Base-by-base conservation (phyloP, 2,888 invertebrate genomes). In the Drosophila lutescens region DNA sequence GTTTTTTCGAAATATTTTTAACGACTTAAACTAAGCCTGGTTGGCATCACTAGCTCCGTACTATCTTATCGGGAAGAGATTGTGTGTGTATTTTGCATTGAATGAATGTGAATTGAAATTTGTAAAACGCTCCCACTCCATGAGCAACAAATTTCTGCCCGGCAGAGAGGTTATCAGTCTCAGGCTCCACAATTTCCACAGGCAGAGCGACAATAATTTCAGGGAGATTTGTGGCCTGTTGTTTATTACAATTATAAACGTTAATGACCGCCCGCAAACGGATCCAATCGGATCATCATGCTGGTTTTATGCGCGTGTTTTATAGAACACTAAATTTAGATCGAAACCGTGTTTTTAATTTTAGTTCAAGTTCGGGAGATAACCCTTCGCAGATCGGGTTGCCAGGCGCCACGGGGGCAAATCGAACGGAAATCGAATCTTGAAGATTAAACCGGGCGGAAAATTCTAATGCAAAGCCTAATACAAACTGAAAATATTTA, bases 41-140 rank as follows among this genome's bases (percentile, higher is more conserved):
- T 23, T 30, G 40, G 4, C 62, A 63, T 26, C 62, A 49, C 62
- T 63, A 34, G 10, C 9, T 17, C 26, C 41, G 49, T 49, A 63
- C 62, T 43, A 32, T 63, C 62, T 62, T 62, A 63, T 63, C 62
- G 26, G 32, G 10, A 2, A 49, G 34, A 26, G 40, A 30, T 49
- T 36, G 65, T 60, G 41, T 20, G n/a, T 61, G 66, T 61, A 56
- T 73, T 85, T 86, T 72, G 78, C 86, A 76, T 75, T 86, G 83
- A 79, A 84, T 84, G 86, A 84, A 66, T 55, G 40, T 55, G 68
- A 66, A 82, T 86, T 78, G 40, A 73, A 86, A 84, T 62, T 86
- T 83, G 84, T 83, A 78, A 80, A 85, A 65, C 10, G 65, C 62
- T 65, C 51, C 46, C 43, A 57, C 69, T 32, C 40, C 54, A 44